These are phyloP conservation scores for Amblyteles armatorius DNA, from an alignment of 2,888 invertebrate genomes.

Conservation along the genomic window DNA sequence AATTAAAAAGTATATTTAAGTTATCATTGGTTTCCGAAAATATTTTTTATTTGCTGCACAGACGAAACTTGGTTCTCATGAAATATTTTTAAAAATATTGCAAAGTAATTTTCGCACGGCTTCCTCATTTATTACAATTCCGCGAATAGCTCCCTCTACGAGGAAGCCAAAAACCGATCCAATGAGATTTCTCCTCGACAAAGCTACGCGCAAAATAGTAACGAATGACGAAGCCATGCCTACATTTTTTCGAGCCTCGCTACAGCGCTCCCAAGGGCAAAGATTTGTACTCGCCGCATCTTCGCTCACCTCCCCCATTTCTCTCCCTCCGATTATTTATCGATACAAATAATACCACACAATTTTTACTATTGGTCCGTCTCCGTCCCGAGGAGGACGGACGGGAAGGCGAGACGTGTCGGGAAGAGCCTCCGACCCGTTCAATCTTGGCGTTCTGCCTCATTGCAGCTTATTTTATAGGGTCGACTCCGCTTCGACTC, in stretches of 20 bases:
- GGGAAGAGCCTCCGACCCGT: slow-evolving; percentile 46
- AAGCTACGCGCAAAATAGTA: too few species aligned
- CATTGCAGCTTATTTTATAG: slow-evolving; percentile 50
- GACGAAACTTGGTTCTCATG: too few species aligned
- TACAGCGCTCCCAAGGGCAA: not conserved
- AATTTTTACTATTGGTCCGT: not conserved
- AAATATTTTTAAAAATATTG: too few species aligned
- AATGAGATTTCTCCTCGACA: too few species aligned
- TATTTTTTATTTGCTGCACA: too few species aligned
- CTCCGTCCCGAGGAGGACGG: slow-evolving; percentile 13
- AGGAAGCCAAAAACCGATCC: too few species aligned
- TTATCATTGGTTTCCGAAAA: too few species aligned
- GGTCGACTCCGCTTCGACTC: slow-evolving; percentile 27
- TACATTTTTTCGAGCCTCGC: not conserved
- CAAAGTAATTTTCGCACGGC: too few species aligned
- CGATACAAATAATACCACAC: not conserved
- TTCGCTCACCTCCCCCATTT: not conserved
- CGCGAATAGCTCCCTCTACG: too few species aligned
- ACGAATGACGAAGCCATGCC: too few species aligned
- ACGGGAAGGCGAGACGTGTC: slow-evolving; percentile 46
- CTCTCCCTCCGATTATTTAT: not conserved
- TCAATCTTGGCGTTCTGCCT: slow-evolving; percentile 42
- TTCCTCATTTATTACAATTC: too few species aligned
- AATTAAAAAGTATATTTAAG: too few species aligned
- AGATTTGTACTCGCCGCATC: not conserved